Evolutionary conservation across 2,113 vertebrate species (phyloP), one percentile per base, ranked within the genome.

Genomic region (Crypturellus undulatus): DNA sequence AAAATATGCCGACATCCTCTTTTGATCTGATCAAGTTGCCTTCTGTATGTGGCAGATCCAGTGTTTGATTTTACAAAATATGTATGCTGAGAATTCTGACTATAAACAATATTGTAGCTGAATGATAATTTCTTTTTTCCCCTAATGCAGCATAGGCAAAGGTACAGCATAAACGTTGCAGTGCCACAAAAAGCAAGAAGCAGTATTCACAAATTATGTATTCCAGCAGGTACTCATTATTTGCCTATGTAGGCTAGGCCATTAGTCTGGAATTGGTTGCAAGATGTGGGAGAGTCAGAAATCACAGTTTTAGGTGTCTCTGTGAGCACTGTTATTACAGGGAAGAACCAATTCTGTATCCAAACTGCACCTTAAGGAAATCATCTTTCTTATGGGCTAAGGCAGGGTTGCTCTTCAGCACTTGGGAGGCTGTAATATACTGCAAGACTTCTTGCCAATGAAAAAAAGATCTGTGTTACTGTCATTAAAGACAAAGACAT

Each of bases 331-430:
- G 25, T 90, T 94, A 86, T 78, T 91, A 59, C 21, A 83, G 56
- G 7, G 38, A 42, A 80, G 84, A 89, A 69, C 34, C 0, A 73
- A 58, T 91, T 94, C 67, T 87, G 59, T 89, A 32, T 69, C 70
- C 76, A 69, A 82, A 93, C 40, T 82, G 49, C 84, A 91, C 93
- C 93, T 85, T 51, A 83, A 93, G 94, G 93, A 97, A 95, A 94
- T 90, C 21, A 64, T 70, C 67, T 87, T 96, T 92, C 87, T 87
- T 77, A 68, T 47, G 42, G 43, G 25, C 30, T 79, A 77, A 54
- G 70, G 63, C 63, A 87, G 26, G 54, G 87, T 58, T 87, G 38
- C 81, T 86, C 78, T 79, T 82, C 83, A 82, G 93, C 89, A 18
- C 54, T 94, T 92, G 77, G 0, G 52, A 87, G 77, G 38, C 91